Conservation (phyloP, 2,113 vertebrate genomes). For the Lathamus discolor region DNA sequence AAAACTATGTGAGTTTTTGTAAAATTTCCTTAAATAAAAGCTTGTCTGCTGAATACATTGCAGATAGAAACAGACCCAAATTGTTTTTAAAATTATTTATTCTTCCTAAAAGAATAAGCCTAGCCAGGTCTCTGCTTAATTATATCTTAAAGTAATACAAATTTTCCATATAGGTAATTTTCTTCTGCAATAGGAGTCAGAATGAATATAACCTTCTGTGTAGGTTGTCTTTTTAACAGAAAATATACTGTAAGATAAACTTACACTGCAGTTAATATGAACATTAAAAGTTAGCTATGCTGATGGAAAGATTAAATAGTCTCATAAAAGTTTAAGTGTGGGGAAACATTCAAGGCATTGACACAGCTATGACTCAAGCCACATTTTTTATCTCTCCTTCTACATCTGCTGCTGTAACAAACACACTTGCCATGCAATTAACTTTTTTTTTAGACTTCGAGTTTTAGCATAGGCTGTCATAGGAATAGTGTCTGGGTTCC, state of each 20-base stretch:
- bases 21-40: neutral
- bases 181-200: neutral
- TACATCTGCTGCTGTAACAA: neutral
- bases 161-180: neutral
- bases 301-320: neutral
- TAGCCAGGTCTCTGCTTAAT: neutral
- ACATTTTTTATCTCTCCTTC: neutral
- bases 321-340: constrained; percentile 30
- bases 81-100: neutral
- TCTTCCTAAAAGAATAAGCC: neutral
- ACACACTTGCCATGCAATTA: neutral
- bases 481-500: neutral
- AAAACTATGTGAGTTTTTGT: neutral
- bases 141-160: neutral
- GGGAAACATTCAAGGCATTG: neutral
- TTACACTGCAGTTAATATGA: neutral
- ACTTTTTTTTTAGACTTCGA: neutral
- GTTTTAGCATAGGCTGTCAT: neutral
- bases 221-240: neutral
- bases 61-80: neutral
- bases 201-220: neutral
- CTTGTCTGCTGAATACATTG: neutral
- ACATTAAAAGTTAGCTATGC: neutral
- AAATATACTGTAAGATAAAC: neutral
- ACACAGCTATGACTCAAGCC: constrained; percentile 2